Conservation (phyloP, 2,888 invertebrate species). For the Zootermopsis nevadensis region DNA sequence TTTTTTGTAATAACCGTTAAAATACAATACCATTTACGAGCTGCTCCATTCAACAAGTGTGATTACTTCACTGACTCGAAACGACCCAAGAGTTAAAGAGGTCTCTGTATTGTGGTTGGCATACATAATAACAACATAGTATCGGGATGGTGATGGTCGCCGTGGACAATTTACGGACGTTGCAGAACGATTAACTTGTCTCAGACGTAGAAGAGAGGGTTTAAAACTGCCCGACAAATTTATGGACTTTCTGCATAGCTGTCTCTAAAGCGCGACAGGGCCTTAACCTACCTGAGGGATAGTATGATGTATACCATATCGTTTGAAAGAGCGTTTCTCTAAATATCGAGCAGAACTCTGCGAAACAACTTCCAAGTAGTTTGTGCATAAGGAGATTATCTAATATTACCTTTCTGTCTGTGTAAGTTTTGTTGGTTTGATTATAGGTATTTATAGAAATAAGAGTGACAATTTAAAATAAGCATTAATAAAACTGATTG, state of each 20-base stretch:
- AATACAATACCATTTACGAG: neutral
- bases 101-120: neutral
- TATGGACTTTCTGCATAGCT: neutral
- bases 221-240: neutral
- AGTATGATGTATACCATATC: no score
- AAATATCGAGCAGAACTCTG: no score
- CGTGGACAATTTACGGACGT: neutral
- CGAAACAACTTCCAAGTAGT: no score
- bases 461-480: no score
- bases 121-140: neutral
- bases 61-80: neutral
- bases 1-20: slow-evolving; percentile 1
- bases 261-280: neutral
- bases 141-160: neutral
- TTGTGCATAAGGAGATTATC: no score
- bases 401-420: no score
- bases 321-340: no score
- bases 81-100: neutral
- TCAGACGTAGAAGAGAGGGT: neutral
- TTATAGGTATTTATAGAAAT: no score
- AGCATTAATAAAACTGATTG: no score
- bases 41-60: neutral
- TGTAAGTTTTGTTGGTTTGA: no score
- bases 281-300: no score
- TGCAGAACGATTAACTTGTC: slow-evolving; percentile 2